Evolutionary conservation across 2,888 invertebrate species (phyloP), one percentile per base, ranked within the genome.

Genomic region (Agrochola litura): DNA sequence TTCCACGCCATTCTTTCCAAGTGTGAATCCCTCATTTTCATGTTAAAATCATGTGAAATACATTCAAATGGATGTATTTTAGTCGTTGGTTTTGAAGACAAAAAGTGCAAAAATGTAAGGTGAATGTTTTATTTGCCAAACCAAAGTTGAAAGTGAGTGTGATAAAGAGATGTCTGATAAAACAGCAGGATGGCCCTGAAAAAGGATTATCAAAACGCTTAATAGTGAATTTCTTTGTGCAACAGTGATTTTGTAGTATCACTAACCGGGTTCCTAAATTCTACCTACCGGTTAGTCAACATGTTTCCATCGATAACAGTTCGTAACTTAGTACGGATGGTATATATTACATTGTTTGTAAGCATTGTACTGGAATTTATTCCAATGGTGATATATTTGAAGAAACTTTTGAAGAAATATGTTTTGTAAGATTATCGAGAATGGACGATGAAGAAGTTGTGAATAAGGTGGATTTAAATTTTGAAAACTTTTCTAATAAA

Each of bases 381-480:
- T 37, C 79, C 77, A 14, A 72, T 72, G 37, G 12, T 43, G 22
- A 43, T 61, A 0, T 61, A 72, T 25, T 19, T 77, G 25, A 79
- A 22, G 46, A 77, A 25, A 10, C 14, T 77, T 12, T 10, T 79
- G 16, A 72, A 61, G 37, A 79, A 77, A 14, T 77, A 77, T 10
- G n/a, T 79, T 19, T 71, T 61, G 4, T 22, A 72, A 73, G 46
- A 46, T 30, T 43, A 72, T 25, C 19, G 19, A 19, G 19, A 58
- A 37, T n/a, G 30, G 5, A 43, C 6, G n/a, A 1, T 9, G 3
- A 19, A 19, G 16, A n/a, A 52, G 6, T 3, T 30, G 5, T n/a
- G 6, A 9, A 3, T 10, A 16, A 16, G 0, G 3, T 58, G 56
- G 30, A 43, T 54, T 12, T 9, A 25, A 0, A 37, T 37, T 37